Evolutionary conservation across 2,888 invertebrate genomes (phyloP).

Genomic region (Cosmopolites sordidus): DNA sequence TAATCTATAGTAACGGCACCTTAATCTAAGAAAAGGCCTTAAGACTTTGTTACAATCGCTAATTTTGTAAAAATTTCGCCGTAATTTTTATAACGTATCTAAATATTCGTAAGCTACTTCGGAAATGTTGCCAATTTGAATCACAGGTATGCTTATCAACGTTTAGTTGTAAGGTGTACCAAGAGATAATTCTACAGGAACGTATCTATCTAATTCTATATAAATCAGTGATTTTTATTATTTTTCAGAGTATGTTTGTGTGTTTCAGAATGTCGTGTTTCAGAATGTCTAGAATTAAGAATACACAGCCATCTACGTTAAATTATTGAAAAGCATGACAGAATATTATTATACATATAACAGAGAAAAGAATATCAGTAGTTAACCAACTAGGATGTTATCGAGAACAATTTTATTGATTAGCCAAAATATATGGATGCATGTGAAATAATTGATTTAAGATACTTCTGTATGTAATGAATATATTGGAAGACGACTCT

Average conservation of each 20-base stretch:
- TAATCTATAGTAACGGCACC: constrained; percentile 4
- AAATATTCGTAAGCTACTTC: constrained; percentile 12
- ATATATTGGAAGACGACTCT: too few relatives aligned
- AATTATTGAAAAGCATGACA: constrained; percentile 10
- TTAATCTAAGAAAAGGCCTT: constrained; percentile 11
- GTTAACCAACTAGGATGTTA: too few relatives aligned
- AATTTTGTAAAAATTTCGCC: constrained; percentile 7
- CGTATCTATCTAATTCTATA: constrained; percentile 1
- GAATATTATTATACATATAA: too few relatives aligned
- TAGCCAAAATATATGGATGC: too few relatives aligned
- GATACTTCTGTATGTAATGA: too few relatives aligned
- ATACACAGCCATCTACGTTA: constrained; percentile 23
- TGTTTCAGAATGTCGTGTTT: too few relatives aligned
- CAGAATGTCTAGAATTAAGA: constrained; percentile 11
- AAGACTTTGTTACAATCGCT: constrained; percentile 4
- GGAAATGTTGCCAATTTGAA: constrained; percentile 15
- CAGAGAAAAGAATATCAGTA: too few relatives aligned
- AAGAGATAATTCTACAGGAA: constrained; percentile 1
- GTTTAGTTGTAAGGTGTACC: constrained; percentile 18
- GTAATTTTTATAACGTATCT: constrained; percentile 8
- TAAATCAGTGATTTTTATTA: background rate
- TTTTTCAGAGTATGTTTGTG: too few relatives aligned
- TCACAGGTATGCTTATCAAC: constrained; percentile 24
- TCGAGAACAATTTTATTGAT: too few relatives aligned
- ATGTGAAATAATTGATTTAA: too few relatives aligned